Conservation (phyloP, 2,888 invertebrate genomes). For the Laothoe populi region DNA sequence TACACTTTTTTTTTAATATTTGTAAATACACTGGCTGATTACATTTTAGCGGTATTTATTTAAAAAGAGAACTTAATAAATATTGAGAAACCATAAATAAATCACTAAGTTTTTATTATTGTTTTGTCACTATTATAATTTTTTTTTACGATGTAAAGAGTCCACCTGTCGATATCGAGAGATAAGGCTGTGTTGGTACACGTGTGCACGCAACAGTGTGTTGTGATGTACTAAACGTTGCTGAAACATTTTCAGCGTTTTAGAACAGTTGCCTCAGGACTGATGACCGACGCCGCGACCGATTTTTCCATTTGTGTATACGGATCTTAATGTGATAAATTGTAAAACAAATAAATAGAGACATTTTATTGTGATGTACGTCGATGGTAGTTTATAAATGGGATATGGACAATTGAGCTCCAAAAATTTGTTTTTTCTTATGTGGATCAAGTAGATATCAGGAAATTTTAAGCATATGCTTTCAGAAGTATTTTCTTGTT, state of each 20-base stretch:
- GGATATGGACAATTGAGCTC: too few species aligned
- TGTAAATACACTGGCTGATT: conserved; percentile 3
- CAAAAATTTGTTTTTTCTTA: too few species aligned
- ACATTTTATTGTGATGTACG: background rate
- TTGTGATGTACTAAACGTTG: conserved; percentile 24
- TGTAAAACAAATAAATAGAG: conserved; percentile 25
- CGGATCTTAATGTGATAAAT: conserved; percentile 27
- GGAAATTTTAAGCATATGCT: too few species aligned
- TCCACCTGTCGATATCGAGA: conserved; percentile 10
- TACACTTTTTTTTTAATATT: background rate
- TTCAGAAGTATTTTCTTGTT: too few species aligned
- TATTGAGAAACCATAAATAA: background rate
- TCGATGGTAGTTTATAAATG: background rate
- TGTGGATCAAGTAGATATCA: too few species aligned
- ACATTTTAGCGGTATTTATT: conserved; percentile 16
- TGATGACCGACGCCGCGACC: conserved; percentile 27
- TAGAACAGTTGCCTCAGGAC: background rate
- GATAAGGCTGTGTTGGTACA: conserved; percentile 13
- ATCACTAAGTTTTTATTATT: background rate
- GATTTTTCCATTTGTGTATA: conserved; percentile 31
- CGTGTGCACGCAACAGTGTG: conserved; percentile 22
- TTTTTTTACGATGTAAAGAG: background rate
- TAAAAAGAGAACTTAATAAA: conserved; percentile 2
- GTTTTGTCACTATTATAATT: background rate
- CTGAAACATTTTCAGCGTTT: conserved; percentile 26